Conservation (phyloP, 2,113 vertebrate species). For the Podarcis cretensis region DNA sequence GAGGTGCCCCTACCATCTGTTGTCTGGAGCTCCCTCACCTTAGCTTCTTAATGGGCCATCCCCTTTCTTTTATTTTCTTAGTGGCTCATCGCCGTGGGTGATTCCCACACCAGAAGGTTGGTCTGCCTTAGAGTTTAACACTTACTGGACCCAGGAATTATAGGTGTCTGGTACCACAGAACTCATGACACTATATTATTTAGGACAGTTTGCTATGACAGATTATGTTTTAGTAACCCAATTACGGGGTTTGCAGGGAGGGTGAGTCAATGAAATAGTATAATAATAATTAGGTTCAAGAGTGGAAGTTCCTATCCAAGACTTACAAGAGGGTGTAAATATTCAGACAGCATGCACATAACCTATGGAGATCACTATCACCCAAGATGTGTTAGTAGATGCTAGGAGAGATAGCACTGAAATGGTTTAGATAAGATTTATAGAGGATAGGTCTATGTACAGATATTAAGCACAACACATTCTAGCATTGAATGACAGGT, state of each 20-base stretch:
- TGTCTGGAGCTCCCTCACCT: no score
- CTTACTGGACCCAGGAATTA: no score
- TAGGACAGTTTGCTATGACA: slow-evolving; percentile 22
- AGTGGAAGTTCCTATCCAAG: background rate
- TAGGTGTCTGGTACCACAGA: no score
- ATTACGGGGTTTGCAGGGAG: slow-evolving; percentile 36
- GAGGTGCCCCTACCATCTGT: no score
- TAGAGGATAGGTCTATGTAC: background rate
- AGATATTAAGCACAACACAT: background rate
- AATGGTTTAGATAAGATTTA: background rate
- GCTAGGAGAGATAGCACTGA: background rate
- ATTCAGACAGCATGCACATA: background rate
- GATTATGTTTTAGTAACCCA: slow-evolving; percentile 37
- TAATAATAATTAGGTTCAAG: slow-evolving; percentile 3
- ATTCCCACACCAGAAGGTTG: no score
- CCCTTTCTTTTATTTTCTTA: no score
- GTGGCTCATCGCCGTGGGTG: no score
- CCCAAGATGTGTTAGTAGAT: background rate
- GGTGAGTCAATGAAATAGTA: slow-evolving; percentile 29
- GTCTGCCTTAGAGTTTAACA: no score
- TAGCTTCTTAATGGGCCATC: no score
- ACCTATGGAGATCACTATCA: background rate
- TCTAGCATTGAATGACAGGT: no score
- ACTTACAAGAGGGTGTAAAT: background rate
- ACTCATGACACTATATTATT: slow-evolving; percentile 5